Base-by-base conservation (phyloP, 2,113 vertebrate species). In the Antennarius striatus region DNA sequence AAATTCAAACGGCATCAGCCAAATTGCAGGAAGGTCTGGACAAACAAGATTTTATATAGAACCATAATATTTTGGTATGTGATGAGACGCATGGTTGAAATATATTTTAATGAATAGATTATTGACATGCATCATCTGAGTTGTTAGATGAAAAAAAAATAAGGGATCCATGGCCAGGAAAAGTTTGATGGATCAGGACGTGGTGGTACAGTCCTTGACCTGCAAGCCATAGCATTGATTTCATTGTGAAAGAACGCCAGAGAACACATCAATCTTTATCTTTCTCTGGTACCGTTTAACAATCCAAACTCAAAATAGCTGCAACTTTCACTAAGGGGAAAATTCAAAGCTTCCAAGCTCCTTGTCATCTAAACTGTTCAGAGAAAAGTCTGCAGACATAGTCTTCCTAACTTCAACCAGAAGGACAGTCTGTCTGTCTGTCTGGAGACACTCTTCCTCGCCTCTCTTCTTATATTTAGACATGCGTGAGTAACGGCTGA, bases 401-500 rank as follows among this genome's bases (percentile, higher is more conserved):
- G 40, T 58, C 32, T 11, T 29, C 54, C 39, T 63, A 39, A 30
- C 54, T 55, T 30, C 50, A 56, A 67, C 56, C 32, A 50, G 60
- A 17, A 28, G 9, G 56, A 6, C 28, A 5, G 32, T 36, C 32
- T 36, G 42, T 11, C 11, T 43, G 42, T 36, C 75, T 28, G 40
- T 80, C 52, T 15, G 53, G 51, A 82, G 74, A 43, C 81, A 72
- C 28, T 48, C 71, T 75, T 82, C 70, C 84, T 55, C 13, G 70
- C 57, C 66, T 68, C 66, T 49, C 62, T 55, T 80, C 83, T 86
- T 90, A 90, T 82, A 90, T 91, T 79, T 86, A 89, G 87, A 77
- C 71, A 61, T 74, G 60, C 3, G 49, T 74, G 43, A 77, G 75
- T 73, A 66, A 71, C 78, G 74, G 73, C 62, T 80, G 63, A 81